Conservation (phyloP, 2,797 vertebrate species). For the Paedocypris micromegethes region DNA sequence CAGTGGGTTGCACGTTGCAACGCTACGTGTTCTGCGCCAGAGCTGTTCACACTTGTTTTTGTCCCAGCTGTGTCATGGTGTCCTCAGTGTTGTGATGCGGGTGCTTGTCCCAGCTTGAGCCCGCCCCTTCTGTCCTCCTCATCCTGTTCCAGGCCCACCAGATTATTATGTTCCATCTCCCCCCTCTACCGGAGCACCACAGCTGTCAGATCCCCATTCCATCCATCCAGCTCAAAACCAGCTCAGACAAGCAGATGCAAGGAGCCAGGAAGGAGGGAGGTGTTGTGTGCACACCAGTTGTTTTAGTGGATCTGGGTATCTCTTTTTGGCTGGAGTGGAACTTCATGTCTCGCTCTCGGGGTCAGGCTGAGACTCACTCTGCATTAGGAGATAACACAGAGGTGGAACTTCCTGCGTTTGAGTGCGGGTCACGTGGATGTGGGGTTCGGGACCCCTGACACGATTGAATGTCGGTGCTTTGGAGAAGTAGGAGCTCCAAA, state of each 20-base stretch:
- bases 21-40: constrained; percentile 4
- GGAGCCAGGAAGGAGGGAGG: constrained; percentile 32
- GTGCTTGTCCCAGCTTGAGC: constrained; percentile 4
- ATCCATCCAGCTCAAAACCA: constrained; percentile 42
- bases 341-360: neutral
- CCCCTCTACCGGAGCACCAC: constrained; percentile 38
- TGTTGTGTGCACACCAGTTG: constrained; percentile 13
- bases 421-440: constrained; percentile 27
- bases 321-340: neutral
- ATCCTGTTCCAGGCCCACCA: constrained; percentile 36
- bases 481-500: constrained; percentile 67
- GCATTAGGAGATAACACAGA: constrained; percentile 27
- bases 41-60: neutral
- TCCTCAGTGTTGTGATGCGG: neutral
- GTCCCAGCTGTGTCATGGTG: constrained; percentile 21
- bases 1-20: neutral
- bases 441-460: constrained; percentile 27
- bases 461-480: constrained; percentile 70
- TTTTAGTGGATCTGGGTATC: neutral
- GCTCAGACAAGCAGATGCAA: constrained; percentile 26
- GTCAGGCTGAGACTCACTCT: neutral
- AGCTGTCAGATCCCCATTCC: constrained; percentile 44
- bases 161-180: constrained; percentile 39
- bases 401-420: constrained; percentile 24
- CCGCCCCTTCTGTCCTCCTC: constrained; percentile 39